Evolutionary conservation across 2,113 vertebrate species (phyloP).

Genomic region (Gymnogyps californianus): DNA sequence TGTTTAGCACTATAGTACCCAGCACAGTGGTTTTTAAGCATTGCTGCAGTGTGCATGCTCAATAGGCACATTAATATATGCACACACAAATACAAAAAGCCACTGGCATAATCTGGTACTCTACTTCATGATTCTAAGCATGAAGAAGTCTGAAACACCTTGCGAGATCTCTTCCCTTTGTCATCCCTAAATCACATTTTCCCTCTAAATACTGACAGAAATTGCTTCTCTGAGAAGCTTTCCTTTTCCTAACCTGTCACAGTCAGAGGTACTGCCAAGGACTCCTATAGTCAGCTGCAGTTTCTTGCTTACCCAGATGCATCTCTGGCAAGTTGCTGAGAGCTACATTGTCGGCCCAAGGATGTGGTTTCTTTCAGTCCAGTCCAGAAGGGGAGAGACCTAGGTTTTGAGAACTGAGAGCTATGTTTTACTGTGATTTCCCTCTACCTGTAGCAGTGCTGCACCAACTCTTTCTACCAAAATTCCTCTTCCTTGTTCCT

Average conservation of each 20-base stretch:
- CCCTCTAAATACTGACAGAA: background rate
- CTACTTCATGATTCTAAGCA: background rate
- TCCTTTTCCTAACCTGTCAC: background rate
- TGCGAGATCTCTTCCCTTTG: background rate
- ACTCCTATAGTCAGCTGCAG: background rate
- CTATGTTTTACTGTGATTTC: background rate
- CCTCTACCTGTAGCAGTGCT: background rate
- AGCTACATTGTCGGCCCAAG: fast-evolving
- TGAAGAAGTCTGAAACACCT: background rate
- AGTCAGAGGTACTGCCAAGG: background rate
- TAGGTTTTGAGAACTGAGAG: background rate
- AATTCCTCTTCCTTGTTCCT: background rate
- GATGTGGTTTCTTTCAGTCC: background rate
- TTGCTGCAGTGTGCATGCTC: background rate
- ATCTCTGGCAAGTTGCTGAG: background rate
- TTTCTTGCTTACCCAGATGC: background rate
- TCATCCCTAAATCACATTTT: background rate
- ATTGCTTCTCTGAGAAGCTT: background rate
- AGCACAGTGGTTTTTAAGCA: background rate
- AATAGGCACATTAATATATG: background rate
- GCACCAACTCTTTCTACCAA: background rate
- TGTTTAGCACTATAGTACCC: background rate
- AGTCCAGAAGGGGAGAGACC: background rate
- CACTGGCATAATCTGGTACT: background rate
- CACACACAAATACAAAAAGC: background rate